Evolutionary conservation across 2,797 vertebrate genomes (phyloP), one percentile per base, ranked within the genome.

Genomic region (Megaceryle alcyon): DNA sequence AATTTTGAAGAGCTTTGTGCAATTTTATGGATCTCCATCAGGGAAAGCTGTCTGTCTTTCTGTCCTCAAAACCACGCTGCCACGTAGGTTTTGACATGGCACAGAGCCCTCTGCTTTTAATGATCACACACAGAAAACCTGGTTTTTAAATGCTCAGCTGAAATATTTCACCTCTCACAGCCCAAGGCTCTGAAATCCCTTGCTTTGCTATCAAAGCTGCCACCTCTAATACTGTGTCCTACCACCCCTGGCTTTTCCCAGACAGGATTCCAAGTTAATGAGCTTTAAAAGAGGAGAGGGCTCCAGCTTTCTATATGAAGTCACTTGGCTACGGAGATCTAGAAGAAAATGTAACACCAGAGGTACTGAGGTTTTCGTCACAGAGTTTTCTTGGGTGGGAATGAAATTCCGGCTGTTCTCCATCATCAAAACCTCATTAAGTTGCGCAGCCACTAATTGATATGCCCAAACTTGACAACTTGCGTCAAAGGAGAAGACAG

Each of bases 361-460:
- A 70, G 63, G 48, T 33, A 91, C 44, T 11, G 0, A 48, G 82
- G 51, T 84, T 61, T 44, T 53, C 41, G 29, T 41, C 69, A 3
- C 41, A 3, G 35, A 0, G 8, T 88, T 85, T 35, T 26, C 63
- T 39, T 37, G 78, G 37, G 35, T 82, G 49, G 90, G 77, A 91
- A 92, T 6, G 78, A 78, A 46, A 26, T 71, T 78, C n/a, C 1
- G 2, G 33, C 87, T 23, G 51, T 19, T 92, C 75, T 94, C 97
- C 72, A 16, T 97, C 97, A 96, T 94, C 97, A 93, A 87, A 95
- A 96, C 56, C 85, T 97, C 96, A 96, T 97, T 97, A 96, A 92
- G 48, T 53, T 11, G 39, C 3, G 0, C 88, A 90, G 86, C 25
- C 80, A 51, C 91, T 96, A 96, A 96, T 96, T 93, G 92, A 89